These are phyloP conservation scores for Nipponacmea schrenckii DNA, from an alignment of 2,888 invertebrate genomes.

Conservation along the genomic window DNA sequence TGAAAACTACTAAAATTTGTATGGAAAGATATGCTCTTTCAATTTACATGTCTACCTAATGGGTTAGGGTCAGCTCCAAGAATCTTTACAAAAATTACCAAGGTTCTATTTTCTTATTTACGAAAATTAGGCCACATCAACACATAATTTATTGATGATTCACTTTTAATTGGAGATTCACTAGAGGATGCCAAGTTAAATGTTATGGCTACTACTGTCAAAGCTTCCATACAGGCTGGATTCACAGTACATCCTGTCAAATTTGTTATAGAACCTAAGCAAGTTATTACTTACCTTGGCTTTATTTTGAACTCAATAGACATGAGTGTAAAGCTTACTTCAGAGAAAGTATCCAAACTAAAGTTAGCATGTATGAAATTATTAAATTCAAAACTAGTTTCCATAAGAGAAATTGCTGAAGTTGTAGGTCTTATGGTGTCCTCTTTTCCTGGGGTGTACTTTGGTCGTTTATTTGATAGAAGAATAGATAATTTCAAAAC, in stretches of 20 bases:
- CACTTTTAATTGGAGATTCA: slow-evolving; percentile 24
- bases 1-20: slow-evolving; percentile 2
- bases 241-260: slow-evolving; percentile 13
- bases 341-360: slow-evolving; percentile 21
- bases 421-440: slow-evolving; percentile 4
- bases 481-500: slow-evolving; percentile 2
- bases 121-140: slow-evolving; percentile 13
- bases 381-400: not conserved
- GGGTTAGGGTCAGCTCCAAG: slow-evolving; percentile 6
- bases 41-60: slow-evolving; percentile 11
- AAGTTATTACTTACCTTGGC: slow-evolving; percentile 11
- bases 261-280: slow-evolving; percentile 10
- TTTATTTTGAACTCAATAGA: slow-evolving; percentile 5
- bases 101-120: slow-evolving; percentile 14
- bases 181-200: slow-evolving; percentile 13
- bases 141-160: slow-evolving; percentile 16
- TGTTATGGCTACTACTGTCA: not conserved
- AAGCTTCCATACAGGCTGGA: not conserved
- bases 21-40: not conserved
- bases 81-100: not conserved
- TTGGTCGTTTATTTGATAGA: not conserved
- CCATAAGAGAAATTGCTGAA: slow-evolving; percentile 13
- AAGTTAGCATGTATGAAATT: not conserved
- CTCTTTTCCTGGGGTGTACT: slow-evolving; percentile 3
- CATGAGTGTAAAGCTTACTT: slow-evolving; percentile 31